These are phyloP conservation scores for Campaea margaritaria DNA, from an alignment of 2,888 invertebrate genomes.

Conservation along the genomic window DNA sequence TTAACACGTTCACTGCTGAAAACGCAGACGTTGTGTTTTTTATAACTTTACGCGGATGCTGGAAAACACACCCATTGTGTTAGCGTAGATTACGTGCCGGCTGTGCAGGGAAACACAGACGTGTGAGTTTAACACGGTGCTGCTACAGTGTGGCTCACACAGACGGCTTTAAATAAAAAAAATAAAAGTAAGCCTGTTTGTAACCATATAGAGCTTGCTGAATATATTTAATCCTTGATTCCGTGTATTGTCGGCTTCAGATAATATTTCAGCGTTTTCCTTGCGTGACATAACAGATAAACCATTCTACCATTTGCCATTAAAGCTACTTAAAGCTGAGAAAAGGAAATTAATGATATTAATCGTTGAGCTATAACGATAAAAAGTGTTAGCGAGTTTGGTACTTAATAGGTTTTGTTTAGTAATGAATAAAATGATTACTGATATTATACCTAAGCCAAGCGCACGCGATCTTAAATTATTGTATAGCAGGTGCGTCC, in stretches of 20 bases:
- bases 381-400: constrained; percentile 16
- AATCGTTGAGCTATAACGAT: constrained; percentile 21
- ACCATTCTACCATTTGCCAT: constrained; percentile 18
- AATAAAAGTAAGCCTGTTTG: no score
- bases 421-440: constrained; percentile 10
- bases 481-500: not conserved
- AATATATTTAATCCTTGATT: not conserved
- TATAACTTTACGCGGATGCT: no score
- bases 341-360: constrained; percentile 31
- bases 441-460: constrained; percentile 9
- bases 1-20: no score
- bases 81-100: no score
- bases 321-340: constrained; percentile 22
- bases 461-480: constrained; percentile 6
- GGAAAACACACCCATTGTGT: no score
- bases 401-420: constrained; percentile 23
- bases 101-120: no score
- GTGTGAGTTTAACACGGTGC: no score
- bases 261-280: not conserved
- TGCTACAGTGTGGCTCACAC: no score
- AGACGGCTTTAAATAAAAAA: no score
- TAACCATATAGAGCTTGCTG: no score
- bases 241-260: not conserved
- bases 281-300: constrained; percentile 29
- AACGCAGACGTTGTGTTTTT: no score